These are phyloP conservation scores for Probaryconus sp. DNA, from an alignment of 1,140 invertebrate genomes.

Conservation along the genomic window DNA sequence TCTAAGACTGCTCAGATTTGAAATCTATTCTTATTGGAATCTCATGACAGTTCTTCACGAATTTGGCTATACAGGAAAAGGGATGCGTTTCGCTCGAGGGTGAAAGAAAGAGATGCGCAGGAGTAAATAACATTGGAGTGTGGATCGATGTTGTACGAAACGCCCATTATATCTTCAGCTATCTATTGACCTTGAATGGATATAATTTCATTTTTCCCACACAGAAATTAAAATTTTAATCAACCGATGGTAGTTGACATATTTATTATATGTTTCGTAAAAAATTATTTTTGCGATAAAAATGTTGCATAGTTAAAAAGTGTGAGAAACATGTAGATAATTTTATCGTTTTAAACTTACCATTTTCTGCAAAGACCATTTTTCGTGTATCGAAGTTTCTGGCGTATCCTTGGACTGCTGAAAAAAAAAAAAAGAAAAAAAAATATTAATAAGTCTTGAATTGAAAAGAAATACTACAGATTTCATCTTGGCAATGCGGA, in stretches of 20 bases:
- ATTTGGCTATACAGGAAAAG: conserved; percentile 51
- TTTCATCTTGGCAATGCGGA: conserved; percentile 36
- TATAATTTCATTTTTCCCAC: conserved; percentile 39
- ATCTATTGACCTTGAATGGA: conserved; percentile 45
- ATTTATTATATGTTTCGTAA: too few relatives aligned
- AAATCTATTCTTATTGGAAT: conserved; percentile 26
- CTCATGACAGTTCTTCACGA: conserved; percentile 27
- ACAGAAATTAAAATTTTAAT: conserved; percentile 18
- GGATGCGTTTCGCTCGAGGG: conserved; percentile 54
- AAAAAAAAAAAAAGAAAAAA: background rate
- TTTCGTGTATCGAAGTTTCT: background rate
- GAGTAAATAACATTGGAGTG: conserved; percentile 57
- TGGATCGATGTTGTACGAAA: conserved; percentile 59
- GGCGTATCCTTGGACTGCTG: too few relatives aligned
- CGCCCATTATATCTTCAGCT: conserved; percentile 54
- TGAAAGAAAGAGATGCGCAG: conserved; percentile 56
- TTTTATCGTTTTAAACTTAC: too few relatives aligned
- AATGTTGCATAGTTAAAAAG: too few relatives aligned
- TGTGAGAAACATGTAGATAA: too few relatives aligned
- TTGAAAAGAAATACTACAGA: conserved; percentile 18
- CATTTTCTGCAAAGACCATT: too few relatives aligned
- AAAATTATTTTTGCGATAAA: too few relatives aligned
- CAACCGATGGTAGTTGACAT: too few relatives aligned
- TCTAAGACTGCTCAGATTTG: background rate
- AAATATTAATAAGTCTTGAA: background rate